Evolutionary conservation across 2,888 invertebrate genomes (phyloP).

Genomic region (Sturmia bella): DNA sequence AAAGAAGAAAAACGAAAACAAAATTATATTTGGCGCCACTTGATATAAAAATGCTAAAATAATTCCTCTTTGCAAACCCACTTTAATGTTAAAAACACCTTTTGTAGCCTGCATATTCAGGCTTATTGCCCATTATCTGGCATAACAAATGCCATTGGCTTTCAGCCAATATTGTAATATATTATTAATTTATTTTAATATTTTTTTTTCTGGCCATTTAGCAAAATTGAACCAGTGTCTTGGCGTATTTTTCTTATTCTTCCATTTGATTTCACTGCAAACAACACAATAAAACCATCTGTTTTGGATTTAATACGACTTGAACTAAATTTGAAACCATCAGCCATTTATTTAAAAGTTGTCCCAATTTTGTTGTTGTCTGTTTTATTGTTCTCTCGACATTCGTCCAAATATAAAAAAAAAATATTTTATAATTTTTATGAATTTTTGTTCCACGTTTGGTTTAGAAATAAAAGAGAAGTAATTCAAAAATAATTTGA

Average conservation of each 20-base stretch:
- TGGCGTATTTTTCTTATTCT: not conserved
- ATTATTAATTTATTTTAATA: constrained; percentile 45
- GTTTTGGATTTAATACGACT: constrained; percentile 36
- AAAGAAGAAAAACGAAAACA: too few relatives aligned
- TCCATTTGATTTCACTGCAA: constrained; percentile 34
- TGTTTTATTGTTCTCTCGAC: constrained; percentile 1
- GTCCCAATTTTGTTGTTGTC: constrained; percentile 20
- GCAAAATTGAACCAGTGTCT: constrained; percentile 27
- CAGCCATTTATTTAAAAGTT: constrained; percentile 27
- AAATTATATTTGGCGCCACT: too few relatives aligned
- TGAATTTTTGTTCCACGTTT: not conserved
- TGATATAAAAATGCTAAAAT: not conserved
- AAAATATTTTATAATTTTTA: constrained; percentile 19
- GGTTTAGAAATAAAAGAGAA: too few relatives aligned
- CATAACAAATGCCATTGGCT: constrained; percentile 47
- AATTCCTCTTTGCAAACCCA: too few relatives aligned
- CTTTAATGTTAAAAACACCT: not conserved
- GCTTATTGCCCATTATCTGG: not conserved
- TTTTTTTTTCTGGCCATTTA: constrained; percentile 18
- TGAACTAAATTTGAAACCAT: constrained; percentile 14
- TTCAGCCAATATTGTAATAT: constrained; percentile 48
- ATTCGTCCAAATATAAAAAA: constrained; percentile 6
- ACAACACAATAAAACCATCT: constrained; percentile 25
- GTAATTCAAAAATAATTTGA: too few relatives aligned
- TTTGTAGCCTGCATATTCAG: constrained; percentile 7